Conservation (phyloP, 1,140 invertebrate species). For the Stenopsyche tienmushanensis region DNA sequence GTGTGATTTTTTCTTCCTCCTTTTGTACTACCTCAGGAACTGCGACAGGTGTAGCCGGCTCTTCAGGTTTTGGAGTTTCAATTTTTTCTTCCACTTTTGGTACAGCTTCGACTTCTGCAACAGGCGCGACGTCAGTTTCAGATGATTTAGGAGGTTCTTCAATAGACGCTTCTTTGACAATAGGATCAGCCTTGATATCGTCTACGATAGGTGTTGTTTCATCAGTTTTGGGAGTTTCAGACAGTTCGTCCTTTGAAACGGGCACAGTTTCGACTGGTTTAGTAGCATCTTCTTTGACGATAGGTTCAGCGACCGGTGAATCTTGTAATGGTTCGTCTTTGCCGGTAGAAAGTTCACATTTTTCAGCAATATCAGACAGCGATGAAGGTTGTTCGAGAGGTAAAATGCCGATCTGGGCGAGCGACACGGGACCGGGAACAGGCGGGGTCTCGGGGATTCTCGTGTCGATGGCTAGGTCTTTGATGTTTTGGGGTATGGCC, state of each 20-base stretch:
- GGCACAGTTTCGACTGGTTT: no score
- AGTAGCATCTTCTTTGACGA: no score
- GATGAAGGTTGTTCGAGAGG: no score
- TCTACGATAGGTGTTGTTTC: no score
- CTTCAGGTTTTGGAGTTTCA: constrained; percentile 25
- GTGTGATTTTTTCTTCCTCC: no score
- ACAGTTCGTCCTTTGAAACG: no score
- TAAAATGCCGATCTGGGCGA: constrained; percentile 52
- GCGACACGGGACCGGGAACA: constrained; percentile 43
- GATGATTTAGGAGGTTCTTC: background rate
- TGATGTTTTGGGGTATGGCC: constrained; percentile 37
- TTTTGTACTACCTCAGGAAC: constrained; percentile 40
- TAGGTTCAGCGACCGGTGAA: background rate
- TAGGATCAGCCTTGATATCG: no score
- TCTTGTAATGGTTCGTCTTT: background rate
- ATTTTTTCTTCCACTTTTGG: constrained; percentile 7
- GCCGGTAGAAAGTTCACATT: no score
- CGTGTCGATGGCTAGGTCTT: constrained; percentile 45
- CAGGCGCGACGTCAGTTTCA: background rate
- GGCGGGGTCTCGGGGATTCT: constrained; percentile 50
- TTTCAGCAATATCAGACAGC: no score
- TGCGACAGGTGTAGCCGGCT: constrained; percentile 42
- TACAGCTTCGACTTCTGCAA: background rate
- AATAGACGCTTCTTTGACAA: constrained; percentile 20
- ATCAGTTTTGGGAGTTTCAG: no score